phyloP scores from a whole-genome alignment of 2,888 invertebrate genomes.

The Reticulitermes lucifugus region DNA sequence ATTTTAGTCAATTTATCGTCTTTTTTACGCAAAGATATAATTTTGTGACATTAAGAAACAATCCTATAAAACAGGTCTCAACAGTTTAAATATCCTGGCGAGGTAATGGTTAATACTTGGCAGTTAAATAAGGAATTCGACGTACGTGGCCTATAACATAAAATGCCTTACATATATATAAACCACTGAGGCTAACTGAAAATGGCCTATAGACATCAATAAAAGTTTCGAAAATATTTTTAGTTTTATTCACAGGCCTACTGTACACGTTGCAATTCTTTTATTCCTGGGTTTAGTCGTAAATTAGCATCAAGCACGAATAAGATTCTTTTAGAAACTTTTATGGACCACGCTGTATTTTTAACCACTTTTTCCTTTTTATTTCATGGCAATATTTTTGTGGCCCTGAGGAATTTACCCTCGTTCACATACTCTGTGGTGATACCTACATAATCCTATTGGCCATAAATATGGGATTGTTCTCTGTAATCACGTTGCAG shows the following conservation, averaged over 20 bases:
- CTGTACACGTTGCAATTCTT: not conserved
- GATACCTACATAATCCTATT: not conserved
- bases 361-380: not conserved
- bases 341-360: not conserved
- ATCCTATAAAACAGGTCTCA: conserved; percentile 4
- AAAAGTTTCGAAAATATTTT: not conserved
- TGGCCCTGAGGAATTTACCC: not conserved
- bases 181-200: not conserved
- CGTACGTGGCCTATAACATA: not conserved
- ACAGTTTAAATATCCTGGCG: not conserved
- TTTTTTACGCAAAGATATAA: not conserved
- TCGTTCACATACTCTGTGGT: not conserved
- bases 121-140: not conserved
- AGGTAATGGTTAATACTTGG: not conserved
- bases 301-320: not conserved
- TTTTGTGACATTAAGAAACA: not conserved
- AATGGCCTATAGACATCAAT: not conserved
- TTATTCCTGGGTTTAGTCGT: not conserved
- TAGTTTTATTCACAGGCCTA: not conserved
- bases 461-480: too few species aligned
- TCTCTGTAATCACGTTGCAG: too few species aligned
- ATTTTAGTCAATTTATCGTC: not conserved
- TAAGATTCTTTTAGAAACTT: not conserved
- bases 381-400: not conserved
- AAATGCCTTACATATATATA: not conserved